phyloP scores from a whole-genome alignment of 1,140 invertebrate species.

The Drosophila lini region DNA sequence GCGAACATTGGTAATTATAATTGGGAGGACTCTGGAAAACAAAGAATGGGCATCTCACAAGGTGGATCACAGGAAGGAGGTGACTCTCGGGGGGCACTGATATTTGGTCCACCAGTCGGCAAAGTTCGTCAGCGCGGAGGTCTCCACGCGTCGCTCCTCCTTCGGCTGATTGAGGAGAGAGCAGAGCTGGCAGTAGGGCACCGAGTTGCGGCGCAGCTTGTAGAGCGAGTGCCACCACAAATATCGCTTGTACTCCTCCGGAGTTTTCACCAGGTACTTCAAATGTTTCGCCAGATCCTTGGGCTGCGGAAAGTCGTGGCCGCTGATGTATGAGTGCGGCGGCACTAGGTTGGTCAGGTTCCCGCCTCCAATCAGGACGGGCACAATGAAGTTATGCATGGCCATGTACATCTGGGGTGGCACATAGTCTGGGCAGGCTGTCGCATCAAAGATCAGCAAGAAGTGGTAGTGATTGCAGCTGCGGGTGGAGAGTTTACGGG shows the following conservation, averaged over 20 bases:
- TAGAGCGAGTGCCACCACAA: slow-evolving; percentile 61
- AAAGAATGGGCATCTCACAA: neutral
- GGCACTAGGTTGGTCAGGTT: slow-evolving; percentile 47
- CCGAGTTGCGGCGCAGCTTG: slow-evolving; percentile 12
- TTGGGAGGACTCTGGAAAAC: slow-evolving; percentile 15
- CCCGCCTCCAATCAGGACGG: slow-evolving; percentile 50
- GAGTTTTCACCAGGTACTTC: neutral
- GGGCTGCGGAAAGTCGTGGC: slow-evolving; percentile 30
- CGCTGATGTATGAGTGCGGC: slow-evolving; percentile 36
- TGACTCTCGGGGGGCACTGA: slow-evolving; percentile 42
- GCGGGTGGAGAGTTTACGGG: neutral
- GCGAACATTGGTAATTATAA: slow-evolving; percentile 68
- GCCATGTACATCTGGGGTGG: slow-evolving; percentile 46
- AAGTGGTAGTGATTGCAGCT: slow-evolving; percentile 60
- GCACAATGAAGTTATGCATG: slow-evolving; percentile 42
- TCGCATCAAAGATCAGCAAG: slow-evolving; percentile 59
- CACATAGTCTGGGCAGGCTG: slow-evolving; percentile 53
- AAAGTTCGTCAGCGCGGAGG: slow-evolving; percentile 7
- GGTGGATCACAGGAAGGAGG: slow-evolving; percentile 10
- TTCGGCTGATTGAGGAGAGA: neutral
- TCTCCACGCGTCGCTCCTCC: neutral
- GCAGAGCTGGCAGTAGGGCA: slow-evolving; percentile 57
- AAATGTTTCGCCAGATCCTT: slow-evolving; percentile 31
- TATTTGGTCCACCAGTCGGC: slow-evolving; percentile 51
- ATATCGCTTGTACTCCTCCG: slow-evolving; percentile 30